Evolutionary conservation across 2,888 invertebrate species (phyloP).

Genomic region (Trissolcus brochymenae): DNA sequence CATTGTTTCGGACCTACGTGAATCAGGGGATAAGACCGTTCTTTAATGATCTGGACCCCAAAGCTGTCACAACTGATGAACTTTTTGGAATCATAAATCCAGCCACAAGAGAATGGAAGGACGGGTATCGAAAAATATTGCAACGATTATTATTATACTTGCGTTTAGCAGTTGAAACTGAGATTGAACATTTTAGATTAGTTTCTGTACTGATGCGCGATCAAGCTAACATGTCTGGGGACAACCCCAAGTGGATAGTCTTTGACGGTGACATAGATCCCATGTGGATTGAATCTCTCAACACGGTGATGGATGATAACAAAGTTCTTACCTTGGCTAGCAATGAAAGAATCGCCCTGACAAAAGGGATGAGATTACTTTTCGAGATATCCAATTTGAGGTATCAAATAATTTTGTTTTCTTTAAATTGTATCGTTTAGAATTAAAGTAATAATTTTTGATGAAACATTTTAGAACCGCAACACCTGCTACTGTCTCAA

Average conservation of each 20-base stretch:
- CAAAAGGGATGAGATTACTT: slow-evolving; percentile 91
- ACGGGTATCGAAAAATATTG: slow-evolving; percentile 76
- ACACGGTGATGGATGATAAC: slow-evolving; percentile 98
- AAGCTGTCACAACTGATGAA: slow-evolving; percentile 97
- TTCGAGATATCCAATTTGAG: slow-evolving; percentile 92
- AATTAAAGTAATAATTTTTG: neutral
- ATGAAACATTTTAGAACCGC: slow-evolving; percentile 81
- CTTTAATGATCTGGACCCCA: slow-evolving; percentile 95
- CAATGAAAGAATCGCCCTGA: slow-evolving; percentile 95
- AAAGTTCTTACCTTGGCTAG: slow-evolving; percentile 94
- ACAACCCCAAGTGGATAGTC: slow-evolving; percentile 95
- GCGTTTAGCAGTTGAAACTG: too few relatives aligned
- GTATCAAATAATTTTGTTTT: slow-evolving; percentile 48
- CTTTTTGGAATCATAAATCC: slow-evolving; percentile 96
- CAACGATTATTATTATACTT: neutral
- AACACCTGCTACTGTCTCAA: slow-evolving; percentile 96
- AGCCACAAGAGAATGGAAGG: slow-evolving; percentile 94
- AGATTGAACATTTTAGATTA: slow-evolving; percentile 79
- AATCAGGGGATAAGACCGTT: slow-evolving; percentile 89
- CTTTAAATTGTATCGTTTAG: neutral
- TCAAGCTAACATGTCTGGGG: slow-evolving; percentile 91
- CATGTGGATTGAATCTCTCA: slow-evolving; percentile 98
- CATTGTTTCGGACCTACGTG: slow-evolving; percentile 87
- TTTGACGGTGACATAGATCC: slow-evolving; percentile 97
- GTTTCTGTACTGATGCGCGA: slow-evolving; percentile 96